Base-by-base conservation (phyloP, 2,888 invertebrate genomes). In the Nematopogon swammerdamellus region DNA sequence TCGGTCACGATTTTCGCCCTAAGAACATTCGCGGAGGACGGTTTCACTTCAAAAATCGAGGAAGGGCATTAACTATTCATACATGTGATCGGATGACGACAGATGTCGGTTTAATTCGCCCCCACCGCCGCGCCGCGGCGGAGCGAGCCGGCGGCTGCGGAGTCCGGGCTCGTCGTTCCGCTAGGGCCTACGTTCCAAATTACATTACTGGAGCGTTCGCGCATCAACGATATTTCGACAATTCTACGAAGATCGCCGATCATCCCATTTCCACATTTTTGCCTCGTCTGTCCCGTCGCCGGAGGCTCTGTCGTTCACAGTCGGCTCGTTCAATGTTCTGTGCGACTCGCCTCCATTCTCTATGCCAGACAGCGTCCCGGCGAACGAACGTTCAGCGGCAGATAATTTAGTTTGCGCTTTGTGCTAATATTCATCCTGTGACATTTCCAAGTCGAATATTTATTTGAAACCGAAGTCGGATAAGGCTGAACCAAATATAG, bases 221-320 rank as follows among this genome's bases (percentile, higher is more conserved):
- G 76, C 76, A 75, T 79, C 79, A 76, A 74, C 76, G 79, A 77
- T 75, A 77, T 80, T 79, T 77, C 70, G 70, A 72, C 72, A 3
- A 67, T 70, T 70, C 74, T 63, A 58, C 58, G 61, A 64, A 68
- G 67, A 65, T 63, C 64, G 64, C 36, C 36, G 11, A 14, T 36
- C 36, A 14, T 3, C 3, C 19, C n/a, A 16, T 3, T 14, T 45
- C 4, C 45, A 45, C 45, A 45, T 45, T 19, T 45, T 45, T 19
- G 19, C 11, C 19, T 14, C 45, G 8, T 16, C n/a, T n/a, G 17
- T 4, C 44, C 5, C 4, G 18, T 6, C 44, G 44, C 18, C 17
- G 5, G 18, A 4, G 18, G 44, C 17, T 17, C 10, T 44, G 18
- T 4, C 17, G 44, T n/a, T n/a, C n/a, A n/a, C n/a, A n/a, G n/a